A percentile compares a stretch with the other conserved stretches of the same genome.
Conservation (phyloP, 2,113 vertebrate genomes). For the Petroica traversi region DNA sequence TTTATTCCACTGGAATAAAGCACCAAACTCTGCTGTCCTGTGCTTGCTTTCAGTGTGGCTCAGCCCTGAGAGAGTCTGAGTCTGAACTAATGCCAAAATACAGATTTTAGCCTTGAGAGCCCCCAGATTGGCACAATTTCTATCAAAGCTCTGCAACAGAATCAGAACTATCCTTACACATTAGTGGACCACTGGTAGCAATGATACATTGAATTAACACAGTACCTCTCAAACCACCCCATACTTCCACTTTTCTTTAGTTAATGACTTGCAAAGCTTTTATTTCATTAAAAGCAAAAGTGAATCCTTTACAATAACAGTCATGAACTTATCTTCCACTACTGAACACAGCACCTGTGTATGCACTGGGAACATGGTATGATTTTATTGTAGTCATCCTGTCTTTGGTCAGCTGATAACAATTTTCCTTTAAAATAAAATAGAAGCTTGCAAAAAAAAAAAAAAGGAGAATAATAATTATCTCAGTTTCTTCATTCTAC, state of each 20-base stretch:
- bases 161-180: background rate
- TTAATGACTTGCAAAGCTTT: background rate
- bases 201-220: background rate
- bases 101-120: background rate
- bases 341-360: background rate
- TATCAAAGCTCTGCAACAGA: background rate
- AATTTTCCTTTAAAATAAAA: background rate
- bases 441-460: background rate
- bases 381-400: background rate
- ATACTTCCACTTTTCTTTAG: background rate
- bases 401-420: background rate
- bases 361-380: background rate
- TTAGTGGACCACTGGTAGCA: background rate
- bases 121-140: accelerated
- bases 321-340: background rate
- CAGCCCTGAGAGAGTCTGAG: background rate
- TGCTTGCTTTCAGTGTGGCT: background rate
- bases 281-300: background rate
- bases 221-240: background rate
- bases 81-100: background rate
- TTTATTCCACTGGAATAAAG: background rate
- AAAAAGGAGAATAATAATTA: background rate
- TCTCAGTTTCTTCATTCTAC: background rate
- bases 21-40: background rate
- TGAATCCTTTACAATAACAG: background rate